Evolutionary conservation across 2,113 vertebrate genomes (phyloP).

Genomic region (Alexandromys fortis): DNA sequence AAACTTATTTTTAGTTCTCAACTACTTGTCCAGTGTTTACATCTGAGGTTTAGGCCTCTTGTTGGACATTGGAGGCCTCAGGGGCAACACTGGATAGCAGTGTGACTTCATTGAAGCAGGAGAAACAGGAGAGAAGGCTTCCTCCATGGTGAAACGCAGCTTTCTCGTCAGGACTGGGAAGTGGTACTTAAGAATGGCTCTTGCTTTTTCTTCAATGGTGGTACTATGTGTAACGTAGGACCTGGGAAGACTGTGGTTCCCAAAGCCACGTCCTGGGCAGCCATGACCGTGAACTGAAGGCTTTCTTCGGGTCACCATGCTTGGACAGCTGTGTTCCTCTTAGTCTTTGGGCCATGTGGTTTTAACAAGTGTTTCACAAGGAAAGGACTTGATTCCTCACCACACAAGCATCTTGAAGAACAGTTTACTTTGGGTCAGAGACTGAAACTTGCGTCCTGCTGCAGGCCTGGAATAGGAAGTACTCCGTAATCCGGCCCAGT

Average conservation of each 20-base stretch:
- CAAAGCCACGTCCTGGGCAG: neutral
- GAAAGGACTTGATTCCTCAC: conserved; percentile 1
- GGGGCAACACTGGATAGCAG: neutral
- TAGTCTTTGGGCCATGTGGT: neutral
- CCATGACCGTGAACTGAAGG: neutral
- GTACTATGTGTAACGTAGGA: neutral
- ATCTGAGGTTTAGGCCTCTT: conserved; percentile 74
- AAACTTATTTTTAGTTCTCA: conserved; percentile 76
- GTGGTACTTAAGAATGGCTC: neutral
- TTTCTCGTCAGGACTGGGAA: neutral
- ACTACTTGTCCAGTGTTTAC: conserved; percentile 74
- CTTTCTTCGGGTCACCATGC: neutral
- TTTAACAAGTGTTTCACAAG: conserved; percentile 28
- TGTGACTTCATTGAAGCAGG: neutral
- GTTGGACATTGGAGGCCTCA: conserved; percentile 63
- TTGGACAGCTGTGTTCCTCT: neutral
- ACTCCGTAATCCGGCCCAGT: neutral
- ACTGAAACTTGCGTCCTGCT: neutral
- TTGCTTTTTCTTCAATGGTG: neutral
- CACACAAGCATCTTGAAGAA: conserved; percentile 1
- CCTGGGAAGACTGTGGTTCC: neutral
- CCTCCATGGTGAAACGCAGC: neutral
- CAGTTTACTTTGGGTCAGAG: conserved; percentile 16
- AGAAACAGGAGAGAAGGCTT: neutral
- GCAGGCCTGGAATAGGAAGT: neutral